A percentile compares a stretch with the other conserved stretches of the same genome.
Conservation (phyloP, 2,797 vertebrate genomes). For the Gymnoscopelus braueri region DNA sequence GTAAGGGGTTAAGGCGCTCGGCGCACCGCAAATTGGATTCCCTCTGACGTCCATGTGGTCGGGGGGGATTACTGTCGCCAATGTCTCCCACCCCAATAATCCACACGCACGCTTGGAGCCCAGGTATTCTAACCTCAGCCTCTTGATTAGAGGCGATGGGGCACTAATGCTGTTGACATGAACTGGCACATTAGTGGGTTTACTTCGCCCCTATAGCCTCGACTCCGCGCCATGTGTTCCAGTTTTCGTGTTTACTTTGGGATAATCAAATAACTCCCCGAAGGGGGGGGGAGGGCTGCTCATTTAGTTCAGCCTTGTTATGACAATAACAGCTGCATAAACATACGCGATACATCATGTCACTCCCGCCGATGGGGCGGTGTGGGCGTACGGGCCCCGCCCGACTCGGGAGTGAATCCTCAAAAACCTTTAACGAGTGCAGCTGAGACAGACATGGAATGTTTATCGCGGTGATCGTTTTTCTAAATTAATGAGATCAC, state of each 20-base stretch:
- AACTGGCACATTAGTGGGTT: constrained; percentile 59
- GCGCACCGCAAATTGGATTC: constrained; percentile 72
- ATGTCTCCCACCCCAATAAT: constrained; percentile 46
- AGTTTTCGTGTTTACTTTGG: constrained; percentile 52
- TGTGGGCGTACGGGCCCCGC: constrained; percentile 17
- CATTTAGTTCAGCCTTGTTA: constrained; percentile 43
- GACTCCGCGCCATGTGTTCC: constrained; percentile 34
- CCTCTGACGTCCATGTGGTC: constrained; percentile 67
- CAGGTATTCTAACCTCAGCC: constrained; percentile 48
- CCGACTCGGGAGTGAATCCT: constrained; percentile 22
- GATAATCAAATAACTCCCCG: constrained; percentile 35
- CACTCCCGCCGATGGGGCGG: constrained; percentile 30
- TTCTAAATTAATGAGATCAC: background rate
- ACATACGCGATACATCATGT: constrained; percentile 59
- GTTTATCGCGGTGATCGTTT: too few species aligned
- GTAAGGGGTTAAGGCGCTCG: constrained; percentile 43
- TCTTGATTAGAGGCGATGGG: constrained; percentile 51
- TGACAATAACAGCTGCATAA: constrained; percentile 65
- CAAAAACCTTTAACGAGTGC: background rate
- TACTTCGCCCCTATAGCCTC: constrained; percentile 53
- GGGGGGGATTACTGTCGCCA: constrained; percentile 52
- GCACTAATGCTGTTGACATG: constrained; percentile 60
- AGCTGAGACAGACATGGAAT: too few species aligned
- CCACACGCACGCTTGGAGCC: constrained; percentile 49
- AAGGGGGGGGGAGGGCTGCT: constrained; percentile 25